A percentile compares a stretch with the other conserved stretches of the same genome.
These are phyloP conservation scores for Protonemura montana DNA, from an alignment of 2,888 invertebrate genomes.

Conservation along the genomic window DNA sequence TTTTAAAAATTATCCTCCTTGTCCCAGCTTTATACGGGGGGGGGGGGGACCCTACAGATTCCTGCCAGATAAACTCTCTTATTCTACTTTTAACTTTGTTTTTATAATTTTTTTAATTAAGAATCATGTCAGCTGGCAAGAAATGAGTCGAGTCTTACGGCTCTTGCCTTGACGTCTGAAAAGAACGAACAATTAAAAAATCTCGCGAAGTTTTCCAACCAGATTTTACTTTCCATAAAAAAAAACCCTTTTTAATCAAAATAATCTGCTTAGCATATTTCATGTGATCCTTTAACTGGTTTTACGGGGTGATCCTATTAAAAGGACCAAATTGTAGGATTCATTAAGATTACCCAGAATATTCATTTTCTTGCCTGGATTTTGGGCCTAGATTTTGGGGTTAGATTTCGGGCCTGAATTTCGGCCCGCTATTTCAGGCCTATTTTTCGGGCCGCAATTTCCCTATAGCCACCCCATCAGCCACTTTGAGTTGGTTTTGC, in stretches of 20 bases:
- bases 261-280: conserved; percentile 7
- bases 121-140: conserved; percentile 4
- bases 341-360: not conserved
- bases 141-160: not conserved
- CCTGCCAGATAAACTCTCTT: conserved; percentile 12
- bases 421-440: no score
- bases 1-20: not conserved
- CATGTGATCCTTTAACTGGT: not conserved
- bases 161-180: not conserved
- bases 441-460: no score
- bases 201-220: not conserved
- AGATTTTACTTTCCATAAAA: conserved; percentile 12
- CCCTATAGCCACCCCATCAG: not conserved
- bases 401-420: no score
- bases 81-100: not conserved
- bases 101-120: conserved; percentile 7
- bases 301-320: not conserved
- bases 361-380: no score
- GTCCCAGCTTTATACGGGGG: not conserved
- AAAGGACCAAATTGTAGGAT: not conserved
- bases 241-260: conserved; percentile 3
- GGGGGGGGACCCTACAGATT: not conserved
- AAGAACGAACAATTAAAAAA: not conserved
- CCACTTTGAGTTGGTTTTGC: not conserved
- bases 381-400: no score